Base-by-base conservation (phyloP, 2,113 vertebrate species). In the Scophthalmus maximus region DNA sequence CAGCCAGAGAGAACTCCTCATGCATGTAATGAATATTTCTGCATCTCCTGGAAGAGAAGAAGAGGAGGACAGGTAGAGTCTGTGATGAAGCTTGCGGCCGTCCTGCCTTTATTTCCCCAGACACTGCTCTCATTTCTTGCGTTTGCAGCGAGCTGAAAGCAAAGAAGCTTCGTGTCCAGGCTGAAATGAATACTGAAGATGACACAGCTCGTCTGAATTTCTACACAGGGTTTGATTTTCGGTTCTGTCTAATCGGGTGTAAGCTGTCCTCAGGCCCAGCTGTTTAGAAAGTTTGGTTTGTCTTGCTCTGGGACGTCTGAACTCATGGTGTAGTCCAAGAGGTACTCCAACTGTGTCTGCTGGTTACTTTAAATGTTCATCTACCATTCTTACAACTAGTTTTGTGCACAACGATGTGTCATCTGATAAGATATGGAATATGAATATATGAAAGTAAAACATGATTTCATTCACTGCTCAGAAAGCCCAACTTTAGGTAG, bases 11-110 rank as follows among this genome's bases (percentile, higher is more conserved):
- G 70, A 81, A 63, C 77, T 85, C 75, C 68, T 83, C 77, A 78
- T 81, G 81, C 78, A 79, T 90, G 81, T 82, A 81, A 89, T 86
- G 78, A 86, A 92, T 88, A 88, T 71, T 86, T 76, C 77, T 79
- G 81, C 56, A 68, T 82, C 73, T 85, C 53, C 68, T 82, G 70
- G 34, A 66, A n/a, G 47, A 66, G 42, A n/a, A 51, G 53, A 49
- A 2, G 51, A 38, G 38, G 29, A 73, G 70, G 67, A 57, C 66
- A 76, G 70, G 56, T 67, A 65, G 29, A 56, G 40, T 72, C 18
- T 46, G 56, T 61, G 67, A 59, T 56, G 62, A 67, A 58, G 58
- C 52, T 52, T 59, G 9, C 17, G 0, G 50, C 42, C 61, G 6
- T 76, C 52, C 71, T 47, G 52, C 44, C 66, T 72, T 75, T 50